Percentiles rank a stretch among this genome's conserved stretches.
phyloP scores from a whole-genome alignment of 2,888 invertebrate genomes.

The Boloria selene region DNA sequence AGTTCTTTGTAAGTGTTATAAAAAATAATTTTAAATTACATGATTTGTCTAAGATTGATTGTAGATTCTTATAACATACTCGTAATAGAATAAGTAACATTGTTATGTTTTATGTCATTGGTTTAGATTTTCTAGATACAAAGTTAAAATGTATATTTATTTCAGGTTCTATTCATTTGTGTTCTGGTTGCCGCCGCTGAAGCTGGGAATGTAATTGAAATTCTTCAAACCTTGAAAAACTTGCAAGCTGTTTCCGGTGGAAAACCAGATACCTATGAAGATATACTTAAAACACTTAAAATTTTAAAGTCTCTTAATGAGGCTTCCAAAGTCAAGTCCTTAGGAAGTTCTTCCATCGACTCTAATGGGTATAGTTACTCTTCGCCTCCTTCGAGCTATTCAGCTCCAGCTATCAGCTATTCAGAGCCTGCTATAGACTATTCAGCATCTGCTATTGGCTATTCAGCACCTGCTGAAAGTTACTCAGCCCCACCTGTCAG shows the following conservation, averaged over 20 bases:
- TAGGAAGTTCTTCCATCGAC: slow-evolving; percentile 27
- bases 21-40: not conserved
- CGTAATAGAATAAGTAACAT: no score
- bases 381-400: slow-evolving; percentile 36
- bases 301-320: no score
- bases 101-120: no score
- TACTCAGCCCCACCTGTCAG: slow-evolving; percentile 34
- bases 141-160: not conserved
- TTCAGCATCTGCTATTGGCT: slow-evolving; percentile 31
- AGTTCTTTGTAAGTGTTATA: slow-evolving; percentile 58
- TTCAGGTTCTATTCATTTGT: slow-evolving; percentile 44
- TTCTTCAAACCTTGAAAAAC: slow-evolving; percentile 52
- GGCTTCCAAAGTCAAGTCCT: not conserved
- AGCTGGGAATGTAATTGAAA: slow-evolving; percentile 50
- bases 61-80: no score
- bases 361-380: slow-evolving; percentile 29
- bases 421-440: slow-evolving; percentile 29
- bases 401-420: slow-evolving; percentile 33
- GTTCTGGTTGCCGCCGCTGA: slow-evolving; percentile 47
- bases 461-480: slow-evolving; percentile 21
- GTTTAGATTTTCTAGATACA: no score
- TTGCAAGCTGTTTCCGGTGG: slow-evolving; percentile 33
- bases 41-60: no score
- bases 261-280: no score
- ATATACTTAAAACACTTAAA: no score